These are phyloP conservation scores for Psammodynastes pulverulentus DNA, from an alignment of 2,113 vertebrate species.

Conservation along the genomic window DNA sequence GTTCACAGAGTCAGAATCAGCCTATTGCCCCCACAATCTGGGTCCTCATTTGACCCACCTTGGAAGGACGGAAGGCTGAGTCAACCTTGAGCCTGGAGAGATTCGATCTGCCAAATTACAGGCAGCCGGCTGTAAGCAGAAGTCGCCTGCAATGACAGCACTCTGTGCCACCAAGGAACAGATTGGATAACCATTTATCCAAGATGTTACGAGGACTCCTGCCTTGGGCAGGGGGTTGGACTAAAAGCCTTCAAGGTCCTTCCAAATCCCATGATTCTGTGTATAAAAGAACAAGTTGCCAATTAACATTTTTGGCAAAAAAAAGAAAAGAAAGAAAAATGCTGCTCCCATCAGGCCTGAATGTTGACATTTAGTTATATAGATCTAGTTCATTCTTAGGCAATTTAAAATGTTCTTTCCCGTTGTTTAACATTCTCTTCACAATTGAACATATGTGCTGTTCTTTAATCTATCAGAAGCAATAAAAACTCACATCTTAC, in stretches of 20 bases:
- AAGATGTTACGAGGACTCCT: neutral
- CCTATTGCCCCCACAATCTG: no score
- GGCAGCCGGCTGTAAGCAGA: no score
- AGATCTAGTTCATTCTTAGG: neutral
- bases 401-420: neutral
- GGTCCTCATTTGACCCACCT: no score
- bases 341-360: neutral
- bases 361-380: neutral
- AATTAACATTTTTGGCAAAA: neutral
- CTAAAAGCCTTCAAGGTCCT: neutral
- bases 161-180: no score
- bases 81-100: no score
- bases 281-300: neutral
- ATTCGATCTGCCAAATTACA: no score
- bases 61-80: no score
- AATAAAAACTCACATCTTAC: neutral
- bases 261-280: neutral
- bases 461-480: neutral
- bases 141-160: no score
- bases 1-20: no score
- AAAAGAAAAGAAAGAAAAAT: no score
- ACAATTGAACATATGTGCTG: neutral
- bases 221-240: neutral
- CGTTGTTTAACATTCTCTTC: slow-evolving; percentile 7
- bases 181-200: neutral